Evolutionary conservation across 2,113 vertebrate genomes (phyloP).

Genomic region (Saimiri boliviensis): DNA sequence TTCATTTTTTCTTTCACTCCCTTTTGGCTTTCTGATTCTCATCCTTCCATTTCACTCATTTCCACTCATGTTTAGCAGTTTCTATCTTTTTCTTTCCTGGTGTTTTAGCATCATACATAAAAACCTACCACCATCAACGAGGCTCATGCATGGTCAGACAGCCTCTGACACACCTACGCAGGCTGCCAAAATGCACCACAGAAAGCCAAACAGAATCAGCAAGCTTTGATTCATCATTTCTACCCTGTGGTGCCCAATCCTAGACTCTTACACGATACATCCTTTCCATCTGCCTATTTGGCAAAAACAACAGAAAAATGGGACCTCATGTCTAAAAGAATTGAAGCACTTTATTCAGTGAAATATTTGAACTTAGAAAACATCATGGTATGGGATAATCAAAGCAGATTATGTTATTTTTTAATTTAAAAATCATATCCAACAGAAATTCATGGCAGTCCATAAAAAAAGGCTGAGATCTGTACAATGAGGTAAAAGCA

Average conservation of each 20-base stretch:
- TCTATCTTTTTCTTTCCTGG: background rate
- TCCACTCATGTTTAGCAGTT: background rate
- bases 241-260: constrained; percentile 31
- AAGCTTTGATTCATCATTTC: constrained; percentile 72
- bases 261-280: constrained; percentile 58
- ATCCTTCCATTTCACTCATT: background rate
- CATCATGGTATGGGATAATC: constrained; percentile 64
- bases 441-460: constrained; percentile 61
- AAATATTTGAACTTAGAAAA: constrained; percentile 80
- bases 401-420: constrained; percentile 75
- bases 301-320: constrained; percentile 77
- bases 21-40: background rate
- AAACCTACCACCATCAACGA: background rate
- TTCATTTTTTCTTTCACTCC: background rate
- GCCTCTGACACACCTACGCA: constrained; percentile 28
- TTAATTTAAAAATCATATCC: constrained; percentile 78
- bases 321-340: constrained; percentile 76
- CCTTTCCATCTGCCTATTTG: constrained; percentile 79
- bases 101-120: background rate
- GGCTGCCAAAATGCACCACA: constrained; percentile 22
- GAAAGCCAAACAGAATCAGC: constrained; percentile 43
- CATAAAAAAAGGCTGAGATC: constrained; percentile 67
- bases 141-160: background rate
- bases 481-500: background rate
- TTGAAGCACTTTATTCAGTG: constrained; percentile 68